Base-by-base conservation (phyloP, 1,140 invertebrate species). In the Glossosoma conforme region DNA sequence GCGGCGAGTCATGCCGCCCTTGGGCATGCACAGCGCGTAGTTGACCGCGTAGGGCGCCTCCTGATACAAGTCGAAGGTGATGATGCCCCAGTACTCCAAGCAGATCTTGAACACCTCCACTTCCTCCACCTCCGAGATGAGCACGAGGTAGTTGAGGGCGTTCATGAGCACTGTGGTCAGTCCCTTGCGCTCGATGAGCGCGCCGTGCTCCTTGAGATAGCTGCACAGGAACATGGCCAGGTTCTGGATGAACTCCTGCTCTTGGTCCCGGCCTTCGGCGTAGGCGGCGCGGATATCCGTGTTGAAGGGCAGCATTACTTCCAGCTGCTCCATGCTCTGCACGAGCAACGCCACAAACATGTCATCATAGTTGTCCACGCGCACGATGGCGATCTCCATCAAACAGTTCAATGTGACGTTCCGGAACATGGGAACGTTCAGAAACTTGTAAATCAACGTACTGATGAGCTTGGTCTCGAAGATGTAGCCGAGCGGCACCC, bases 101-200 rank as follows among this genome's bases (percentile, higher is more conserved):
- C 97, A 99, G 54, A 99, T 99, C 78, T 99, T 99, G 67, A 99
- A 99, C 47, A 99, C 97, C 78, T 99, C 97, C 0, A 97, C 92
- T 65, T 99, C 97, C 55, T 99, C 97, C 2, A 99, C 96, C 77
- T 98, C 93, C 14, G 95, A 98, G 62, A 99, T 98, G 48, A 97
- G 76, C 13, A 98, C 87, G 52, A 99, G 79, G 69, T 98, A 98
- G 58, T 92, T 84, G 20, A 99, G 74, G 2, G 92, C 90, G 79
- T 88, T 87, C 52, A 86, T 76, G 28, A 93, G 66, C 33, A 81
- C 79, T 5, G 85, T 83, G 38, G 83, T 82, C 28, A 85, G 71
- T 43, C 83, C 79, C 58, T 85, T 82, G 59, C 86, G 86, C 66
- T 96, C 94, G 37, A 96, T 85, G 22, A 97, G 75, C 50, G 79